Conservation (phyloP, 1,140 invertebrate species). For the Tigriopus japonicus region DNA sequence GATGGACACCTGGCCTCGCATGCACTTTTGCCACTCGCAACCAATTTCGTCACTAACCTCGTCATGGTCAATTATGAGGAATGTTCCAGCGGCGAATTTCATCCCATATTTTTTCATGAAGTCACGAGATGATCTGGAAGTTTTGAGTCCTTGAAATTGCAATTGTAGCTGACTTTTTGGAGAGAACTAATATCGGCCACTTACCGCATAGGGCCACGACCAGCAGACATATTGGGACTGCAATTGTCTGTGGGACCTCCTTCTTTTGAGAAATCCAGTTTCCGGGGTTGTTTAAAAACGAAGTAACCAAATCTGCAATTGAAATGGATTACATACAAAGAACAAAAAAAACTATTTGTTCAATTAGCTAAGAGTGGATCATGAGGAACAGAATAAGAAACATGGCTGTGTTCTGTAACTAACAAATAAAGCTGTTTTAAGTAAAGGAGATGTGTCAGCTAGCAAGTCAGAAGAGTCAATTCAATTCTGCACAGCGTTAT, state of each 20-base stretch:
- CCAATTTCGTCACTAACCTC: background rate
- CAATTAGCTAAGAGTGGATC: no score
- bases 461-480: no score
- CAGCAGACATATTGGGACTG: conserved; percentile 8
- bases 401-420: no score
- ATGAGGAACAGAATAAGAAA: no score
- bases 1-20: background rate
- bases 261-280: conserved; percentile 7
- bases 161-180: no score
- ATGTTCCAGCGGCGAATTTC: background rate
- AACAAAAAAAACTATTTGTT: no score
- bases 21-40: conserved; percentile 1
- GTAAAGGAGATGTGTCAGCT: no score
- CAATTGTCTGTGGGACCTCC: conserved; percentile 10
- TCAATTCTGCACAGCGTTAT: no score
- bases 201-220: background rate
- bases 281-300: conserved; percentile 8
- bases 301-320: conserved; percentile 13
- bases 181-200: background rate
- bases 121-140: background rate
- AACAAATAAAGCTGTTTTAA: no score
- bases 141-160: background rate
- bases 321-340: no score
- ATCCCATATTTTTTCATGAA: background rate
- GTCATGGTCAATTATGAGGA: background rate